A percentile compares a stretch with the other conserved stretches of the same genome.
Conservation (phyloP, 2,113 vertebrate species). For the Lepisosteus osseus region DNA sequence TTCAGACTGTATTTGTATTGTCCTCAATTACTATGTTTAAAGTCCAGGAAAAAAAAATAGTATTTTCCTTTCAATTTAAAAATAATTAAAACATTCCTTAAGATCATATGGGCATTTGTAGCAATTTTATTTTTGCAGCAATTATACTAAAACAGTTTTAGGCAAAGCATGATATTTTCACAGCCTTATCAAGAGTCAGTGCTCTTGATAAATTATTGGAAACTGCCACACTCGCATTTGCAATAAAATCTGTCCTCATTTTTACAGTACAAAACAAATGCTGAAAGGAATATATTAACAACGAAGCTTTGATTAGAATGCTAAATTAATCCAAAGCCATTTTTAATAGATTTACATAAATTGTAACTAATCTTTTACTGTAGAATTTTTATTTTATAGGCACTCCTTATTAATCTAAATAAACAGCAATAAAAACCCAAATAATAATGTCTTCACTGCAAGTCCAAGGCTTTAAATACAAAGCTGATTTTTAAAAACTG, state of each 20-base stretch:
- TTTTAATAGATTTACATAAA: slow-evolving; percentile 27
- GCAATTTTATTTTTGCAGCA: too few relatives aligned
- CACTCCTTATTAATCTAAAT: slow-evolving; percentile 14
- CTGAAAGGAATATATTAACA: slow-evolving; percentile 10
- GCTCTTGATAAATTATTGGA: too few relatives aligned
- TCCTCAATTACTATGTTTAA: too few relatives aligned
- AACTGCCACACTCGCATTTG: not conserved
- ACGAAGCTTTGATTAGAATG: slow-evolving; percentile 18
- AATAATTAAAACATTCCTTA: too few relatives aligned
- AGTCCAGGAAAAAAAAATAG: too few relatives aligned
- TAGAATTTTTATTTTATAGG: slow-evolving; percentile 21
- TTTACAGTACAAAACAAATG: not conserved
- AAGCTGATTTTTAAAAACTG: too few relatives aligned
- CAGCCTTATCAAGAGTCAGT: too few relatives aligned
- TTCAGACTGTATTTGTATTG: too few relatives aligned
- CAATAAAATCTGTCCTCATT: slow-evolving; percentile 1
- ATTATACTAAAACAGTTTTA: too few relatives aligned
- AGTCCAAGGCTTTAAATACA: not conserved
- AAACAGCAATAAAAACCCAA: slow-evolving; percentile 21
- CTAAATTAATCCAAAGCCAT: slow-evolving; percentile 24
- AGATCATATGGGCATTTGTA: too few relatives aligned
- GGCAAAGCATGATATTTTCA: too few relatives aligned
- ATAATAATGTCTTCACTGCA: slow-evolving; percentile 16
- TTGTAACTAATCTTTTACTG: slow-evolving; percentile 20
- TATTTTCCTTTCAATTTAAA: too few relatives aligned